Evolutionary conservation across 2,797 vertebrate genomes (phyloP), one percentile per base, ranked within the genome.

Genomic region (Alauda arvensis): DNA sequence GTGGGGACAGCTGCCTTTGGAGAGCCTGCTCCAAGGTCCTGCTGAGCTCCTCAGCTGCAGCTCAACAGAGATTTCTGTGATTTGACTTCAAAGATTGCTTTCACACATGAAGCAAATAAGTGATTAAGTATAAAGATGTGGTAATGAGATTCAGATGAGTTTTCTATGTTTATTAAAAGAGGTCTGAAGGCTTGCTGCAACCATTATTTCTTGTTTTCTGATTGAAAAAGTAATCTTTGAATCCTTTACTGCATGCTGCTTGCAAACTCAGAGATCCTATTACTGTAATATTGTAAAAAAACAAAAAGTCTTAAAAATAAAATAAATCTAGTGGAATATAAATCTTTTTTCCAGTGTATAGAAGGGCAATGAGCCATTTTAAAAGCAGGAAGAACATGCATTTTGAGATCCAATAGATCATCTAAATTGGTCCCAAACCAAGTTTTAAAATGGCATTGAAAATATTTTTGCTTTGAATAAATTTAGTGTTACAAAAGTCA

Each of bases 331-430:
- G 25, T 71, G 63, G 49, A 57, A 55, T 77, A 83, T 85, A 86
- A 84, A 84, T 92, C n/a, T 83, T 69, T 82, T 76, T 85, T 60
- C 57, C 67, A 76, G 77, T 56, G 21, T 85, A 70, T 69, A 89
- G 82, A 93, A 91, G 95, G 86, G 65, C 92, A 95, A 93, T 85
- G 91, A 94, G 87, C 91, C 92, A 66, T 94, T 95, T 95, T 94
- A 96, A 96, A 84, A 96, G 94, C 83, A 94, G 97, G 95, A 95
- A 95, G 89, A 95, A 95, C 95, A 94, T 93, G 84, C 55, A 92
- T 94, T 93, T 91, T 14, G 45, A 95, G 93, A 94, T 97, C 83
- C 93, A 95, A 95, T 93, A 96, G 90, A 92, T 94, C 94, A 90
- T 91, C 52, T 94, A 94, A 96, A 96, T 90, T 93, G 93, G 94